A percentile compares a stretch with the other conserved stretches of the same genome.
These are phyloP conservation scores for Cydia strobilella DNA, from an alignment of 1,140 invertebrate genomes.

Conservation along the genomic window DNA sequence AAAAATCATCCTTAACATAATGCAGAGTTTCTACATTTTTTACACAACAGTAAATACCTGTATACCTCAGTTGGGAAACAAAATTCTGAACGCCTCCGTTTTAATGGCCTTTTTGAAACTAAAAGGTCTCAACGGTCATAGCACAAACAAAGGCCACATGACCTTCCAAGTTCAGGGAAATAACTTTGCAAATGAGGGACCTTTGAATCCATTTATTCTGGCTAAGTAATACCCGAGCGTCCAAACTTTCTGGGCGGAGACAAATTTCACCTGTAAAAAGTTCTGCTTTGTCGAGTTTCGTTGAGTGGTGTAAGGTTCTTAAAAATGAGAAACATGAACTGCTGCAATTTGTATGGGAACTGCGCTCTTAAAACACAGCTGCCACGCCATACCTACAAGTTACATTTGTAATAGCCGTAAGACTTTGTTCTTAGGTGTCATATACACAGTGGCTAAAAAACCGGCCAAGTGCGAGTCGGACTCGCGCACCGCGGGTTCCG, in stretches of 20 bases:
- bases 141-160: constrained; percentile 3
- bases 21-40: background rate
- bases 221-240: constrained; percentile 31
- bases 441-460: no score
- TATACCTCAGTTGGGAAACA: background rate
- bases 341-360: no score
- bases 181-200: constrained; percentile 31
- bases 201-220: constrained; percentile 30
- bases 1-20: background rate
- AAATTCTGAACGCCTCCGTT: background rate
- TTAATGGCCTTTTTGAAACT: background rate
- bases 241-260: constrained; percentile 30
- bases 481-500: no score
- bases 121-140: constrained; percentile 12
- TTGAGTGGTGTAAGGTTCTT: background rate
- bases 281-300: constrained; percentile 19
- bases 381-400: no score
- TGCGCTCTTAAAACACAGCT: no score
- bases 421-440: no score
- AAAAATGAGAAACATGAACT: background rate
- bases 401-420: no score
- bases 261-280: constrained; percentile 33
- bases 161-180: background rate
- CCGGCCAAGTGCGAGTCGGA: no score
- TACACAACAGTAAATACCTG: background rate